A percentile compares a stretch with the other conserved stretches of the same genome.
phyloP scores from a whole-genome alignment of 2,113 vertebrate genomes.

The Corythornis madagascariensis region DNA sequence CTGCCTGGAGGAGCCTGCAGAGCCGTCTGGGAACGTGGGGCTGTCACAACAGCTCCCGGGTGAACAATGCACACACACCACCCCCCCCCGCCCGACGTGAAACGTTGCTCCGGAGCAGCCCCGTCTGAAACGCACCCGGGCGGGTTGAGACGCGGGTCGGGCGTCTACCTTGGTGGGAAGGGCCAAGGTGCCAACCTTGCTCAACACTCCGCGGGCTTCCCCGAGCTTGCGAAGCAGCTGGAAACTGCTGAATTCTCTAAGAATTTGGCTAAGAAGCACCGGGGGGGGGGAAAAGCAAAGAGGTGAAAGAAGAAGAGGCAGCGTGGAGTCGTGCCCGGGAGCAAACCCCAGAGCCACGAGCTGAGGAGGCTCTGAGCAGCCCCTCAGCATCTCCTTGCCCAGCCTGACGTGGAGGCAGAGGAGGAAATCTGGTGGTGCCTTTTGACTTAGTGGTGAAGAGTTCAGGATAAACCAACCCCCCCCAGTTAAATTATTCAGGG shows the following conservation, averaged over 20 bases:
- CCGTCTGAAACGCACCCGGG: too few relatives aligned
- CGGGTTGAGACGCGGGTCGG: too few relatives aligned
- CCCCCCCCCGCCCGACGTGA: too few relatives aligned
- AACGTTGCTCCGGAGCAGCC: too few relatives aligned
- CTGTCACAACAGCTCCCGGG: conserved; percentile 53
- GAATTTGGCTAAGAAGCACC: neutral
- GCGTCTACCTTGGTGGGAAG: conserved; percentile 29
- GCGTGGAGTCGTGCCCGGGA: neutral
- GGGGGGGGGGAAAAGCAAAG: neutral
- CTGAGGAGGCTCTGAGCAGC: rapidly evolving
- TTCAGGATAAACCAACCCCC: neutral
- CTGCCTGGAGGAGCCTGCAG: conserved; percentile 58
- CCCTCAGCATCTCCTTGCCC: neutral
- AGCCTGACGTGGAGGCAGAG: neutral
- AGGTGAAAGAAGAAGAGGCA: neutral
- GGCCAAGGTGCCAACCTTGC: conserved; percentile 33
- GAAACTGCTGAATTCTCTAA: neutral
- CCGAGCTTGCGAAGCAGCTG: neutral
- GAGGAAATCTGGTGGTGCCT: neutral
- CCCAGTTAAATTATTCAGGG: neutral
- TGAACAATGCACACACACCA: neutral
- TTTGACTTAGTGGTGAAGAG: neutral
- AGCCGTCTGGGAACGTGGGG: conserved; percentile 51
- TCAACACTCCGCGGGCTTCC: conserved; percentile 15
- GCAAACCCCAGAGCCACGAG: neutral